Base-by-base conservation (phyloP, 92 coral and sea anemone species). In the Parazoanthus swiftii region DNA sequence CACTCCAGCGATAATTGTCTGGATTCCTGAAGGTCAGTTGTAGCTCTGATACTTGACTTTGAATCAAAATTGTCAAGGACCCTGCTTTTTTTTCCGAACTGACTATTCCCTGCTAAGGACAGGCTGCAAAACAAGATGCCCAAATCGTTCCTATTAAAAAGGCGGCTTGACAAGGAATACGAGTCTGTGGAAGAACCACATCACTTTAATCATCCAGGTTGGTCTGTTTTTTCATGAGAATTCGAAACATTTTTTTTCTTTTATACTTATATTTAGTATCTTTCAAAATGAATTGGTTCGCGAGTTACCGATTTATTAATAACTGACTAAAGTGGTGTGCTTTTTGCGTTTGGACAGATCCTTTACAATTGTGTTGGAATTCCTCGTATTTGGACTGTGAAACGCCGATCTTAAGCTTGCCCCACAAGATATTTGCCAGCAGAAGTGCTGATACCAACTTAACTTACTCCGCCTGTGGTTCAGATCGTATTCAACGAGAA, bases 101-200 rank as follows among this genome's bases (percentile, higher is more conserved):
- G 33, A 20, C 43, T 44, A 46, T 33, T 13, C 25, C n/a, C 70
- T 15, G 23, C 46, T 35, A 4, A 43, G 58, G 63, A 23, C 7
- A 36, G 26, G 11, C 38, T 51, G 39, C 43, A 70, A 67, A 16
- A 42, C 59, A 91, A 80, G 59, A 95, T 95, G 98, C 98, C 98
- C 20, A 90, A 90, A 85, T 93, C 98, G 21, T 95, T 95, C 70
- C 80, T 95, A 56, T 88, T 95, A 51, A 92, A 91, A 83, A 91
- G 98, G 37, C 91, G 86, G 81, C 54, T 88, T 35, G 72, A 71
- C 46, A 91, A 89, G 82, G 91, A 92, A 48, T 82, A 85, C 76
- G 80, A 85, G 48, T 35, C 54, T 18, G 14, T 37, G 37, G 35
- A 84, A 44, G 87, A 84, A 43, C 66, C 42, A 7, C 67, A 46